Conservation (phyloP, 1,140 invertebrate genomes). For the Zaprionus nigranus region DNA sequence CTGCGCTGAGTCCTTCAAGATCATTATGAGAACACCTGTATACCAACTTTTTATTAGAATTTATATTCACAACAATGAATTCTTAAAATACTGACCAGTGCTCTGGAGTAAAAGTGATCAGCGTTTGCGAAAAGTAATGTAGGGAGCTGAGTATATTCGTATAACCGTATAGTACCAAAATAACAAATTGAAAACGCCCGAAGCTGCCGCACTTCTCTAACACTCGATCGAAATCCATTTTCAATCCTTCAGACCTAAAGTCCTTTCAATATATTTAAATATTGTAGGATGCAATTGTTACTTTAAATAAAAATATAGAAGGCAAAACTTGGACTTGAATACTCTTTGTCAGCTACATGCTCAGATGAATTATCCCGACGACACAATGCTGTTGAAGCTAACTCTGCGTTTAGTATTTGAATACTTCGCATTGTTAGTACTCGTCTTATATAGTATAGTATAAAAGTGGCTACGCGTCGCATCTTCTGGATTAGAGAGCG, state of each 20-base stretch:
- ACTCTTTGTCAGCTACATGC: conserved; percentile 57
- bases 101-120: conserved; percentile 85
- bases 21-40: conserved; percentile 66
- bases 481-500: conserved; percentile 51
- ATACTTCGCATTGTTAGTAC: conserved; percentile 18
- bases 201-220: conserved; percentile 87
- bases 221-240: conserved; percentile 86
- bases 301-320: background rate
- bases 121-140: conserved; percentile 86
- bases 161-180: conserved; percentile 86
- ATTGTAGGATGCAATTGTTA: background rate
- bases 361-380: background rate
- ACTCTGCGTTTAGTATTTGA: conserved; percentile 52
- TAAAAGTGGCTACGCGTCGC: conserved; percentile 10
- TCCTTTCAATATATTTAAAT: background rate
- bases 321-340: background rate
- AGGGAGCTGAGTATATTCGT: conserved; percentile 85
- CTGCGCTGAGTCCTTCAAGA: conserved; percentile 51
- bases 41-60: background rate
- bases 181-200: conserved; percentile 86
- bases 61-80: background rate
- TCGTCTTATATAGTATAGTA: conserved; percentile 66
- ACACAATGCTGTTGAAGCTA: conserved; percentile 9
- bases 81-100: conserved; percentile 76
- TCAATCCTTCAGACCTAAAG: background rate